Conservation (phyloP, 1,140 invertebrate genomes). For the Lordiphosa stackelbergi region DNA sequence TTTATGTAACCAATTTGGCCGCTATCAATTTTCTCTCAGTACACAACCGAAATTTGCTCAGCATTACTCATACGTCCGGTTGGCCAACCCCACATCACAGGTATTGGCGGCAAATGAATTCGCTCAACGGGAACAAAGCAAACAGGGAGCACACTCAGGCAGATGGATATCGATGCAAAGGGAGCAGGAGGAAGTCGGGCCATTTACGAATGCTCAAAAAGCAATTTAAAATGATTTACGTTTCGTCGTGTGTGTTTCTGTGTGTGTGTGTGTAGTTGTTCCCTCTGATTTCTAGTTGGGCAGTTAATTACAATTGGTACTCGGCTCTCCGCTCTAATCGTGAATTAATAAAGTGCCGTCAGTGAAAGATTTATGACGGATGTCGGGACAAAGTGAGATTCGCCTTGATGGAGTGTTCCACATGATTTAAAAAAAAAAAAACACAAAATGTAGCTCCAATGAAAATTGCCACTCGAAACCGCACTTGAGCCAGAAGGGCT, state of each 20-base stretch:
- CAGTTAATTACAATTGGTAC: conserved; percentile 67
- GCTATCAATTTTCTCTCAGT: no score
- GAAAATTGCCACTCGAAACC: conserved; percentile 49
- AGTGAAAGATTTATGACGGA: conserved; percentile 50
- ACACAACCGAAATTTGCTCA: conserved; percentile 8
- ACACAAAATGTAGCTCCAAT: conserved; percentile 27
- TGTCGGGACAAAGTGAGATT: conserved; percentile 27
- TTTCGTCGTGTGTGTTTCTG: conserved; percentile 10
- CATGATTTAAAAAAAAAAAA: neutral
- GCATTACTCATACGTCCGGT: conserved; percentile 24
- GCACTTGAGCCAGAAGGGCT: conserved; percentile 20
- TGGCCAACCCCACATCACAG: neutral
- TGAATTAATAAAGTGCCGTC: conserved; percentile 66
- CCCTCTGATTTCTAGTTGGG: conserved; percentile 44
- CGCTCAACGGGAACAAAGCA: conserved; percentile 19
- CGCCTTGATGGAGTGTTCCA: conserved; percentile 27
- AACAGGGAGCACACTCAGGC: conserved; percentile 16
- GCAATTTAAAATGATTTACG: conserved; percentile 74
- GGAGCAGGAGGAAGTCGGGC: conserved; percentile 13
- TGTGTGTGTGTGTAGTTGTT: neutral
- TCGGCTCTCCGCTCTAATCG: conserved; percentile 49
- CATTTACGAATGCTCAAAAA: conserved; percentile 66
- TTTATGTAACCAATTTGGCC: no score
- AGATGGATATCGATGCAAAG: conserved; percentile 26
- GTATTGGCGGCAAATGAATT: conserved; percentile 1